Evolutionary conservation across 2,888 invertebrate species (phyloP), one percentile per base, ranked within the genome.

Genomic region (Epistrophe eligans): DNA sequence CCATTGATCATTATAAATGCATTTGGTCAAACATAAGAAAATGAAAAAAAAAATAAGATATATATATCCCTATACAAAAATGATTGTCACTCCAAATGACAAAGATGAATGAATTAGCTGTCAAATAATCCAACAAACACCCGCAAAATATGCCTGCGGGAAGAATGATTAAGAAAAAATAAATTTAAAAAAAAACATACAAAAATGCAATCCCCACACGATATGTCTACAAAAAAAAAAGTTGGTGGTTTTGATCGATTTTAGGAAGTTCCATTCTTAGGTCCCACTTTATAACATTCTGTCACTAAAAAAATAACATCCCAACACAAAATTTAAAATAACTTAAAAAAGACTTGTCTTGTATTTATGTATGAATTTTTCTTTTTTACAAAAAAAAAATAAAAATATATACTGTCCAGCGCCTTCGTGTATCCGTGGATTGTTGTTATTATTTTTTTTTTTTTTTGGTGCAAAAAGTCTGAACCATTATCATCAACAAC

Each of bases 91-190:
- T 85, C 82, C 82, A 74, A 74, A 64, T 82, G 85, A 85, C 85
- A 85, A 82, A 85, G 85, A 85, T 82, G 85, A 85, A 85, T 85
- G 85, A 85, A 85, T 85, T 82, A 74, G 82, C 85, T 85, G 85
- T 85, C 85, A 77, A 60, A 77, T 62, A 43, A 70, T 55, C 52
- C 60, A 57, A 67, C 72, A 77, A 85, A 81, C 84, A 45, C 81
- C 73, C 73, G 81, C 84, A 73, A 85, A 77, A 81, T 24, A 24
- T 62, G 40, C 70, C 64, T 40, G 50, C 50, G 15, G 13, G 32
- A 24, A 24, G 38, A 40, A 52, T 19, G 35, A 52, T 28, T 7
- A n/a, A 35, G 6, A 35, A 24, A 60, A 17, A 43, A 17, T 9
- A 7, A 35, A 35, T 9, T 0, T 0, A 35, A 8, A 9, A 0